These are phyloP conservation scores for Phorcus lineatus DNA, from an alignment of 2,888 invertebrate species.

Conservation along the genomic window DNA sequence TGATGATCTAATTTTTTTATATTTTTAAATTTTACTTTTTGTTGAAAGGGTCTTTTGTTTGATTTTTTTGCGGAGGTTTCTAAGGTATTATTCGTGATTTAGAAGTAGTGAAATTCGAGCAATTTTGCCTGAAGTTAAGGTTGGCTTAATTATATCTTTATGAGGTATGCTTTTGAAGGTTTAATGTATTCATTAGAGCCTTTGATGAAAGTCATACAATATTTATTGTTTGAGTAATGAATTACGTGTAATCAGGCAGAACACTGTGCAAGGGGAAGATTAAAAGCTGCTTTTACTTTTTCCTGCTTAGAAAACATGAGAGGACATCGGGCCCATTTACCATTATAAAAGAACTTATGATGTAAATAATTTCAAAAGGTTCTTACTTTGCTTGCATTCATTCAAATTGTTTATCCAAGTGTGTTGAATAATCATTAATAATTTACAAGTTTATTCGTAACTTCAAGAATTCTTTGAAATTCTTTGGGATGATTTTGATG, in stretches of 20 bases:
- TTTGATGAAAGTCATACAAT: slow-evolving; percentile 20
- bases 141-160: slow-evolving; percentile 21
- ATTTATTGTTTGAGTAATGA: slow-evolving; percentile 21
- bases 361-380: background rate
- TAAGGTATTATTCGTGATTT: slow-evolving; percentile 9
- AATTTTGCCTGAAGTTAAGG: slow-evolving; percentile 12
- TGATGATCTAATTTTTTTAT: background rate
- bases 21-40: background rate
- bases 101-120: slow-evolving; percentile 11
- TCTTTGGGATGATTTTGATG: too few species aligned
- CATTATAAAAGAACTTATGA: background rate
- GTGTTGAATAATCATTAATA: too few species aligned
- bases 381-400: too few species aligned
- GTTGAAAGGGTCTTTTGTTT: too few species aligned
- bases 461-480: too few species aligned
- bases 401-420: too few species aligned
- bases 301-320: background rate
- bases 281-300: slow-evolving; percentile 5
- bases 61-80: background rate
- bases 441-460: too few species aligned
- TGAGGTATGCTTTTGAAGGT: slow-evolving; percentile 14
- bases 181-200: slow-evolving; percentile 20
- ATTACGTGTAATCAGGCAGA: slow-evolving; percentile 15
- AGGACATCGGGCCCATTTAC: background rate
- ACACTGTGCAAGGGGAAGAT: background rate